Evolutionary conservation across 2,888 invertebrate genomes (phyloP), one percentile per base, ranked within the genome.

Genomic region (Synergus laeviventris): DNA sequence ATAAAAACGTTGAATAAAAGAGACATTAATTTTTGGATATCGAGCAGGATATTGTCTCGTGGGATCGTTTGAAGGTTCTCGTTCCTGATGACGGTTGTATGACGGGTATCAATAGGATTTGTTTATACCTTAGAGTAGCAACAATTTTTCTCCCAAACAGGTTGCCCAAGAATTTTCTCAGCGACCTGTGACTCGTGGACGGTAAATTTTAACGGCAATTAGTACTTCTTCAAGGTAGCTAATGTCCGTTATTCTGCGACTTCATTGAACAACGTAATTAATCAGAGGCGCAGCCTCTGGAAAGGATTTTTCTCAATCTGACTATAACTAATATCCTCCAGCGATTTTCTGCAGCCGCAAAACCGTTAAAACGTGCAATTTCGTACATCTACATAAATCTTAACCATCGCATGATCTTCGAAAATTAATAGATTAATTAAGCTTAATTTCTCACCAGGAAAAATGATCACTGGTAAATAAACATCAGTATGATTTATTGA

Each of bases 1-100:
- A n/a, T n/a, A n/a, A n/a, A 80, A 75, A 76, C 64, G 81, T 83
- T 80, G 79, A 84, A 84, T 85, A 85, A 86, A 62, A 87, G 86
- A 86, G 85, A 86, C 86, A 86, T 86, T 86, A 86, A 88, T 87
- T 87, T 84, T 86, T 83, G 81, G 78, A 78, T 85, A 86, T 83
- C 84, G 81, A 79, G 76, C 76, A 76, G 42, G 42, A 42, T 8
- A 31, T 31, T 5, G 84, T 84, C 86, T 84, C 87, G 81, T 76
- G 85, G 85, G 86, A 88, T 84, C 83, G 84, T 85, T 87, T 84
- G 84, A 86, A 85, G 85, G 83, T 84, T 85, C 87, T 80, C 82
- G 85, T 84, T 87, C 85, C 79, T 80, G 77, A 84, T 83, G 79
- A n/a, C n/a, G n/a, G n/a, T n/a, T n/a, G n/a, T n/a, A n/a, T n/a